Evolutionary conservation across 2,888 invertebrate genomes (phyloP), one percentile per base, ranked within the genome.

Genomic region (Diaphora mendica): DNA sequence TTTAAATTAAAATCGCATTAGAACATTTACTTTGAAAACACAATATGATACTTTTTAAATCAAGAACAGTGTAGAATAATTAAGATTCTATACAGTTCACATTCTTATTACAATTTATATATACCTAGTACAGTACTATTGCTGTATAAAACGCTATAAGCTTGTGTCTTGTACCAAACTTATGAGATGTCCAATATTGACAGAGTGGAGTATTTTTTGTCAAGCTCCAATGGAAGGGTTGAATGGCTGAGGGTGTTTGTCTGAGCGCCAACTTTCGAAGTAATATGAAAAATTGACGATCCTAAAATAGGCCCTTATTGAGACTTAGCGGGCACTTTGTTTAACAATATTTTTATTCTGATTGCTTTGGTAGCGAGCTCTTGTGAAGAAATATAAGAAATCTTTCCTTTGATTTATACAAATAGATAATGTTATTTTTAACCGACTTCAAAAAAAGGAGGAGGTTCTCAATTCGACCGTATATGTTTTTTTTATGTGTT

Each of bases 201-300:
- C 95, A 85, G 84, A 92, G 90, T 92, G 91, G 91, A 94, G 94
- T 94, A 94, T 94, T 95, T 95, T 95, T 95, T 95, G 95, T 95
- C 93, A 93, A 90, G 92, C 93, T 89, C 91, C 86, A 93, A 91
- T 93, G 89, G 93, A 94, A 95, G 95, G 95, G 95, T 95, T 95
- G 95, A 95, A 95, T 94, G 94, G 94, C 90, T 91, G 90, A 90
- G 92, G 92, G 91, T 95, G 91, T 95, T 94, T 94, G 90, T 86
- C 51, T 89, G 90, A 93, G 93, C 85, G 88, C 82, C 87, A 90
- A 87, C 88, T 87, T 89, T 88, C 86, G 79, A 85, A 84, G 89
- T 90, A 90, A 91, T 92, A 89, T 88, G 86, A 87, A 88, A 89
- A 90, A 90, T 89, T 75, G 65, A 73, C 70, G 70, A 78, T 67